A percentile compares a stretch with the other conserved stretches of the same genome.
phyloP scores from a whole-genome alignment of 2,797 vertebrate genomes.

The Sternarchorhynchus goeldii region DNA sequence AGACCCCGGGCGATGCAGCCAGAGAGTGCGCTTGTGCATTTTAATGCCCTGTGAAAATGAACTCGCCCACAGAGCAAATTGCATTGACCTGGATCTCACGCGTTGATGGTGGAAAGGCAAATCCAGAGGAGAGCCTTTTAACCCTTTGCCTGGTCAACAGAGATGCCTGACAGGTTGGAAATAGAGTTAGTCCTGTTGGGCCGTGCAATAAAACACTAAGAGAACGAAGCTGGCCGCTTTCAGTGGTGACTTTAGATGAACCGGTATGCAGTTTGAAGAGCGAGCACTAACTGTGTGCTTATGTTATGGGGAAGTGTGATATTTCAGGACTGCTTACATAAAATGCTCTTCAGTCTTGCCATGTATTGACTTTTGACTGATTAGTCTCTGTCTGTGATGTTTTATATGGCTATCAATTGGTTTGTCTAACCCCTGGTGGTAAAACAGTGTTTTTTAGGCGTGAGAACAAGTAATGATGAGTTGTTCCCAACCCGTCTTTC shows the following conservation, averaged over 20 bases:
- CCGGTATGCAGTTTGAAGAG: slow-evolving; percentile 5
- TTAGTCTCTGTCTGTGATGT: too few species aligned
- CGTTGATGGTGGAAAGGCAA: slow-evolving; percentile 57
- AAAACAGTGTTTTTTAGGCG: too few species aligned
- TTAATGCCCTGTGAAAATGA: slow-evolving; percentile 63
- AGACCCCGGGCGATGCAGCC: slow-evolving; percentile 56
- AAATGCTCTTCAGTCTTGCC: too few species aligned
- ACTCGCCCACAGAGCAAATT: slow-evolving; percentile 63
- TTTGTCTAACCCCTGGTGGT: too few species aligned
- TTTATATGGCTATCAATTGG: too few species aligned
- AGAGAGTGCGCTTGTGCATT: slow-evolving; percentile 52
- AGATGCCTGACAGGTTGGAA: slow-evolving; percentile 52
- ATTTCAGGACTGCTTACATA: too few species aligned
- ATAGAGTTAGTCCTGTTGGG: slow-evolving; percentile 43
- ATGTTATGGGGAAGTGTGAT: too few species aligned
- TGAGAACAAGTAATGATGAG: background rate
- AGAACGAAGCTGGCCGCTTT: slow-evolving; percentile 10
- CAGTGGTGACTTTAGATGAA: background rate
- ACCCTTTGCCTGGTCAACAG: slow-evolving; percentile 55
- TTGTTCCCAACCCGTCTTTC: background rate
- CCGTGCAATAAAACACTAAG: slow-evolving; percentile 3
- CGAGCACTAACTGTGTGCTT: background rate
- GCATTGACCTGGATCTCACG: slow-evolving; percentile 61
- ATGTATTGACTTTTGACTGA: too few species aligned
- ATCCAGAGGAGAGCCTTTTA: slow-evolving; percentile 51